These are phyloP conservation scores for Sepiola atlantica DNA, from an alignment of 2,888 invertebrate genomes.

Conservation along the genomic window DNA sequence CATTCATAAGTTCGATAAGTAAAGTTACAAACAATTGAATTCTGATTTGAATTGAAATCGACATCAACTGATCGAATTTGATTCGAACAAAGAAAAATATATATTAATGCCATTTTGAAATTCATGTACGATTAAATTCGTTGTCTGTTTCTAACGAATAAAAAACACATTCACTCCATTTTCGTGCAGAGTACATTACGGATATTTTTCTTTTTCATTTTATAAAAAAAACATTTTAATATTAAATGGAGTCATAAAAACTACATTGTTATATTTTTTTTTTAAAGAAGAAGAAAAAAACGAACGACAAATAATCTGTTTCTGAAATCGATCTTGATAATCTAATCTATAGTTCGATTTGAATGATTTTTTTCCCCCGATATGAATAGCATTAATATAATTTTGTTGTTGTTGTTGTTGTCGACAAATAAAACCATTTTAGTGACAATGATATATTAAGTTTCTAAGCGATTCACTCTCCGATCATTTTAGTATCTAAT, in stretches of 20 bases:
- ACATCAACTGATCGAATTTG: too few relatives aligned
- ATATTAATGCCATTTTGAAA: too few relatives aligned
- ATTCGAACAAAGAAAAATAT: too few relatives aligned
- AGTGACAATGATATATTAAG: background rate
- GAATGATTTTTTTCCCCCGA: background rate
- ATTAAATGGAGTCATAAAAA: background rate
- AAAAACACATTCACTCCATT: too few relatives aligned
- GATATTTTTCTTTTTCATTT: too few relatives aligned
- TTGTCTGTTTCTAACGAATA: too few relatives aligned
- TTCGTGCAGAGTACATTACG: too few relatives aligned
- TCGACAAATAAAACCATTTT: conserved; percentile 12
- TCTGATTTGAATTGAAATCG: too few relatives aligned
- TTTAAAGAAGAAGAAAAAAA: background rate
- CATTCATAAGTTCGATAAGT: too few relatives aligned
- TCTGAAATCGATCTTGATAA: background rate
- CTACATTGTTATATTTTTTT: background rate
- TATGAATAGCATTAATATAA: background rate
- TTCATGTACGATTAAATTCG: too few relatives aligned
- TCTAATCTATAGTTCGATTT: background rate
- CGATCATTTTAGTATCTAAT: background rate
- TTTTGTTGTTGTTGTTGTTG: background rate
- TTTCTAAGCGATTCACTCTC: background rate
- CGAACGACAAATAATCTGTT: background rate
- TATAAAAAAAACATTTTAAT: background rate
- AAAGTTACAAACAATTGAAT: too few relatives aligned